Percentiles rank a stretch among this genome's conserved stretches.
Conservation (phyloP, 2,888 invertebrate genomes). For the Hesperia comma region DNA sequence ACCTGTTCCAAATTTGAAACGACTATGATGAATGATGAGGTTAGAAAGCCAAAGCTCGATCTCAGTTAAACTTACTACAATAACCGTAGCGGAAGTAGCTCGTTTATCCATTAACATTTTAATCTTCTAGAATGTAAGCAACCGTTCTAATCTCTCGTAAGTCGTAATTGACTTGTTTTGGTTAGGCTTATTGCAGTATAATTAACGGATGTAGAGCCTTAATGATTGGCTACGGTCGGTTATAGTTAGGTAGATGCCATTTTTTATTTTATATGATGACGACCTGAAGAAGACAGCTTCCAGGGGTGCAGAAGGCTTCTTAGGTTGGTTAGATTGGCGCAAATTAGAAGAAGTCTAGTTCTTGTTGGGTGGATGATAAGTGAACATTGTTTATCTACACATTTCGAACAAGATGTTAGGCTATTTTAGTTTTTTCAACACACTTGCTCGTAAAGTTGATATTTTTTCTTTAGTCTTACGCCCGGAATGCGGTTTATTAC, state of each 20-base stretch:
- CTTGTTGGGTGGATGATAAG: too few species aligned
- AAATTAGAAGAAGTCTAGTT: too few species aligned
- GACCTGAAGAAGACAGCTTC: too few species aligned
- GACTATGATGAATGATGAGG: not conserved
- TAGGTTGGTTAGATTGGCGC: too few species aligned
- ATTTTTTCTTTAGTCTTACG: too few species aligned
- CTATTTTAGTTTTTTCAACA: too few species aligned
- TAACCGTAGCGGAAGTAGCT: not conserved
- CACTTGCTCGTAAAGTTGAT: too few species aligned
- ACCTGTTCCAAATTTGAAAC: not conserved
- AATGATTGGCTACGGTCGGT: not conserved
- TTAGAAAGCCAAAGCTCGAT: not conserved
- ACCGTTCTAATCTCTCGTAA: conserved; percentile 10
- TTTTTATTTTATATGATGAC: too few species aligned
- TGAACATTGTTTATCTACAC: too few species aligned
- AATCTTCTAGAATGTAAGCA: conserved; percentile 5
- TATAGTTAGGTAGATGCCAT: not conserved
- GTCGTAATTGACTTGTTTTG: not conserved
- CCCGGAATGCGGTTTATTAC: too few species aligned
- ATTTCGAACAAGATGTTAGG: too few species aligned
- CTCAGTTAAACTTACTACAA: not conserved
- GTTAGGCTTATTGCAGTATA: conserved; percentile 4
- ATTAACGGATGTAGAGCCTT: conserved; percentile 3
- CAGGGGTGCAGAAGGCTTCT: too few species aligned
- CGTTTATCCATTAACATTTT: not conserved